Evolutionary conservation across 2,888 invertebrate species (phyloP).

Genomic region (Platycheirus rosarum): DNA sequence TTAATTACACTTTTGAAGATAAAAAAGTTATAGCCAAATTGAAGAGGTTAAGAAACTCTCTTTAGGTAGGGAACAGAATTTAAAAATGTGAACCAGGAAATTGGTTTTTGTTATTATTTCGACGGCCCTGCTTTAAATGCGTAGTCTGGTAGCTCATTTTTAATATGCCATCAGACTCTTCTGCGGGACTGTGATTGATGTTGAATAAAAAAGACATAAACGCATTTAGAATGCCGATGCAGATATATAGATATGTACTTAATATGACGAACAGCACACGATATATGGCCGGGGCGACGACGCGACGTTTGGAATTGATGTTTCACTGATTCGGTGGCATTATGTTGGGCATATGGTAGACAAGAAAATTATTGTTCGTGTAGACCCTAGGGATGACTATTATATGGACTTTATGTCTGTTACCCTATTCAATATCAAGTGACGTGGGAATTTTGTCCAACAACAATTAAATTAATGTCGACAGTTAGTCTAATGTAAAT

Average conservation of each 20-base stretch:
- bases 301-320: background rate
- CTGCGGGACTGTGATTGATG: conserved; percentile 52
- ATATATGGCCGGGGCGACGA: conserved; percentile 7
- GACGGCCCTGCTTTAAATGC: conserved; percentile 12
- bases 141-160: conserved; percentile 4
- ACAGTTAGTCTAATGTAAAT: no score
- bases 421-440: no score
- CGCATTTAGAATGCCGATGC: conserved; percentile 34
- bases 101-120: background rate
- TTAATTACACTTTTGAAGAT: no score
- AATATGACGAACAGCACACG: conserved; percentile 6
- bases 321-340: conserved; percentile 23
- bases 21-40: no score
- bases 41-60: no score
- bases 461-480: no score
- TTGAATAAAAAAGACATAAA: conserved; percentile 43
- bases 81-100: no score
- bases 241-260: background rate
- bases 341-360: conserved; percentile 51
- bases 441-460: no score
- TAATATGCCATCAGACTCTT: conserved; percentile 7
- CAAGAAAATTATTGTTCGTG: conserved; percentile 8
- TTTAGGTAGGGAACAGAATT: no score
- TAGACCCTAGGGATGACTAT: background rate
- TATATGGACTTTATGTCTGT: no score